Conservation (phyloP, 1,140 invertebrate species). For the Phocides pigmalion region DNA sequence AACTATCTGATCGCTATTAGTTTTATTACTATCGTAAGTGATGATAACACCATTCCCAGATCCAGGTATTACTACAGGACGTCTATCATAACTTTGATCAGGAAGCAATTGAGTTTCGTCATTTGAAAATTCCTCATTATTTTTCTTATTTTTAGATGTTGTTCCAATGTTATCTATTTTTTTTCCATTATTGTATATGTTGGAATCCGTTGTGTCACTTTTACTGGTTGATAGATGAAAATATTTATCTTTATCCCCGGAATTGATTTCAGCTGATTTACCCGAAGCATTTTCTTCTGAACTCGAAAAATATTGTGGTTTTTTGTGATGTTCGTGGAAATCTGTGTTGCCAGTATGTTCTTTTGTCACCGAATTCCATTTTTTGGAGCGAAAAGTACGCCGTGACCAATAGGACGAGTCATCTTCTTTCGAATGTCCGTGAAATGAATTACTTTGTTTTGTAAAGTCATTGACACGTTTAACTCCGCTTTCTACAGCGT, state of each 20-base stretch:
- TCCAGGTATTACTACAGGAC: background rate
- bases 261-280: background rate
- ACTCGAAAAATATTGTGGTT: background rate
- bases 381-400: background rate
- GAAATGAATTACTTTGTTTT: slow-evolving; percentile 1
- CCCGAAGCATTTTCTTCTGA: background rate
- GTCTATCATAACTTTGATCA: background rate
- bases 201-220: background rate
- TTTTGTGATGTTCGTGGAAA: background rate
- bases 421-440: background rate
- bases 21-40: background rate
- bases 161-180: background rate
- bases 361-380: background rate
- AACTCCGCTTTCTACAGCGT: background rate
- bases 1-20: slow-evolving; percentile 9
- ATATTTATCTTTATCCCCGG: background rate
- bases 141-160: background rate
- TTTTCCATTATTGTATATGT: background rate
- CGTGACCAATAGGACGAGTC: slow-evolving; percentile 1
- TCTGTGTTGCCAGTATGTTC: background rate
- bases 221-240: background rate
- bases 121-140: too few species aligned
- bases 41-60: background rate
- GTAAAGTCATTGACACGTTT: background rate
- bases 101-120: background rate